Evolutionary conservation across 2,113 vertebrate genomes (phyloP), one percentile per base, ranked within the genome.

Genomic region (Panurus biarmicus): DNA sequence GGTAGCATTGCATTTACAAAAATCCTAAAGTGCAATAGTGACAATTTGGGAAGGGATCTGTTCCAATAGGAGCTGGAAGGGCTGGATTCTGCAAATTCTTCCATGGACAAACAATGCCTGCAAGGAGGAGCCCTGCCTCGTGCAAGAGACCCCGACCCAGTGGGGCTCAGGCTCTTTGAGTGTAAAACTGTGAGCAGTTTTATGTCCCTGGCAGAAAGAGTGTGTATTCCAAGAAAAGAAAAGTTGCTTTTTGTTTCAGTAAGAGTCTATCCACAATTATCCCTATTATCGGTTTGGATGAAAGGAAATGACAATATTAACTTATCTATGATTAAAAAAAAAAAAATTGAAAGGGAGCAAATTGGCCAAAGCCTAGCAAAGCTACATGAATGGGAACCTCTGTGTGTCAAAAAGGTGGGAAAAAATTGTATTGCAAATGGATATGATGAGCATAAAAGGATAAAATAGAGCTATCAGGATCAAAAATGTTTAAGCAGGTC

Each of bases 21-120:
- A 72, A 45, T 31, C 44, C 40, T 57, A 1, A 51, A 53, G 28
- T 2, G 7, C 1, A 5, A 1, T 1, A 16, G 10, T 20, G 48
- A 16, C 15, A 23, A 5, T 42, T 47, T 28, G 54, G 47, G 58
- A n/a, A 62, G 21, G 28, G 42, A 38, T 60, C 44, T 23, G 16
- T 10, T 33, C 12, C 20, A 36, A 47, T 5, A 1, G 7, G 28
- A 36, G 36, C 48, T 44, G 47, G 33, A 50, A n/a, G 54, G 58
- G 70, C 10, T 4, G 6, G 31, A 77, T 38, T 35, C 64, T 89
- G 65, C 20, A 60, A 17, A 25, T 38, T 5, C 21, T 72, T 42
- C 14, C 23, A 4, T 2, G 14, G 33, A 21, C 17, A 26, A 58
- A 14, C 19, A 10, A 9, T 33, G 24, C 14, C 48, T 31, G 28